These are phyloP conservation scores for Zaprionus ornatus DNA, from an alignment of 1,140 invertebrate species.

Conservation along the genomic window DNA sequence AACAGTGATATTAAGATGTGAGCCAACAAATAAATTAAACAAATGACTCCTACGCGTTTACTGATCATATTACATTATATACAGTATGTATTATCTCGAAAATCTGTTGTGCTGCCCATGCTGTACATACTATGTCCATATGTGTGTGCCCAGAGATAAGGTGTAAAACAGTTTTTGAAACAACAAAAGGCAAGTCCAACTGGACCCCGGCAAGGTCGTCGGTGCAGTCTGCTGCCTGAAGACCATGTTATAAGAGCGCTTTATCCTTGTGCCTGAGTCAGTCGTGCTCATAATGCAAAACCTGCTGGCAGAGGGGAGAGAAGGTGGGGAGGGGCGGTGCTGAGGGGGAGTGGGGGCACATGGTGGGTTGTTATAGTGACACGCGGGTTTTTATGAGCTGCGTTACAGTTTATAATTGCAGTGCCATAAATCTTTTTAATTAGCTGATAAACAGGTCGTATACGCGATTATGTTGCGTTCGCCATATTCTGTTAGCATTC, in stretches of 20 bases:
- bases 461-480: conserved; percentile 36
- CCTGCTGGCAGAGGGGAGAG: neutral
- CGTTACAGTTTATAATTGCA: conserved; percentile 39
- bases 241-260: neutral
- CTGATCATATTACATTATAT: neutral
- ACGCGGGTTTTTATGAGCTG: conserved; percentile 1
- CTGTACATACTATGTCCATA: neutral
- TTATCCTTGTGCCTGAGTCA: neutral
- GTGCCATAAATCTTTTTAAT: conserved; percentile 68
- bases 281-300: neutral
- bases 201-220: neutral
- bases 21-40: neutral
- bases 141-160: neutral
- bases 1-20: neutral
- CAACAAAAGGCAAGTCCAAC: neutral
- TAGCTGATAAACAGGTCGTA: conserved; percentile 66
- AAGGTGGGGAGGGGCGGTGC: neutral
- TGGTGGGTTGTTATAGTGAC: conserved; percentile 11
- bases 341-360: neutral
- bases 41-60: neutral
- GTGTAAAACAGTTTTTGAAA: neutral
- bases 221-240: neutral
- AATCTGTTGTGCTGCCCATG: neutral
- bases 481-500: conserved; percentile 29
- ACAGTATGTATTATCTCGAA: neutral